phyloP scores from a whole-genome alignment of 2,797 vertebrate genomes.

The Mus spretus region DNA sequence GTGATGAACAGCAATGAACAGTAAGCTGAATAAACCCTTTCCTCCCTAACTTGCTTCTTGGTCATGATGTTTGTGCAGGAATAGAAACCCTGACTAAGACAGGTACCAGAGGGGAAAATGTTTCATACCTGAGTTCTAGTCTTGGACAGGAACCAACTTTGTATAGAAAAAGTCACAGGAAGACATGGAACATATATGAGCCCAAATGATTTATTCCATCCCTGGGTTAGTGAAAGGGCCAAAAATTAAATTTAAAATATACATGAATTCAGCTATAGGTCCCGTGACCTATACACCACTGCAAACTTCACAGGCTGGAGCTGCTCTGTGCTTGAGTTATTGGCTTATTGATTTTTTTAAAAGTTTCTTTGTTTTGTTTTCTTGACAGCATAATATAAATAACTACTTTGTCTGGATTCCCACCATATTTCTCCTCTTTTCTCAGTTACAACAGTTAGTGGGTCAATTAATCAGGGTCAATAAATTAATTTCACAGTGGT shows the following conservation, averaged over 20 bases:
- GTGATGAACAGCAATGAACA: too few relatives aligned
- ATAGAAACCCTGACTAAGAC: too few relatives aligned
- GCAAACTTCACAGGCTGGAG: rapidly evolving
- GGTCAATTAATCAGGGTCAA: not conserved
- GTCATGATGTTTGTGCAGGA: too few relatives aligned
- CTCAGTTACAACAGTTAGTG: not conserved
- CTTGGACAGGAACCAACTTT: not conserved
- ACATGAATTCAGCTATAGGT: rapidly evolving
- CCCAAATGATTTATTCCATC: not conserved
- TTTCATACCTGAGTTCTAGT: not conserved
- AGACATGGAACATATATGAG: not conserved
- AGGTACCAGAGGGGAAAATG: not conserved
- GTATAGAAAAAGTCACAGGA: not conserved
- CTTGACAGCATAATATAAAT: not conserved
- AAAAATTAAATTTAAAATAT: not conserved
- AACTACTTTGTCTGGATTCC: too few relatives aligned
- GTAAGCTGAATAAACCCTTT: too few relatives aligned
- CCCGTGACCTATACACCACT: not conserved
- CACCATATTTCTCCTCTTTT: not conserved
- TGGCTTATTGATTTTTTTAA: too few relatives aligned
- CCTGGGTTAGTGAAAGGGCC: not conserved
- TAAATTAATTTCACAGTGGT: not conserved
- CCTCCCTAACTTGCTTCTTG: too few relatives aligned
- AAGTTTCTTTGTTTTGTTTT: not conserved
- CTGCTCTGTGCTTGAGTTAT: not conserved